A percentile compares a stretch with the other conserved stretches of the same genome.
phyloP scores from a whole-genome alignment of 2,888 invertebrate species.

The Neelides folsomi region DNA sequence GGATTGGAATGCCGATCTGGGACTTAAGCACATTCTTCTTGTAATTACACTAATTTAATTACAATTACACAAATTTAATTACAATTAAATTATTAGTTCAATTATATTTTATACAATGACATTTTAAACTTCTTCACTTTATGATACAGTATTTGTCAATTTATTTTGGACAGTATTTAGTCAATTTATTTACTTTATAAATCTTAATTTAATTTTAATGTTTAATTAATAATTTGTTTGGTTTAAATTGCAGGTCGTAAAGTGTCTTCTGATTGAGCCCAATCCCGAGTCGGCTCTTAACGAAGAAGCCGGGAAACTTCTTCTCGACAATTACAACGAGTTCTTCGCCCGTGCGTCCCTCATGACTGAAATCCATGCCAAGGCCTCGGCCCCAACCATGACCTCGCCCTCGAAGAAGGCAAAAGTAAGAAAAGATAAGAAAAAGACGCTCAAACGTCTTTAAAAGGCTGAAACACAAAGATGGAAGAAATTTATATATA shows the following conservation, averaged over 20 bases:
- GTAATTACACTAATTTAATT: too few relatives aligned
- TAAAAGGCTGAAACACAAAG: conserved; percentile 44
- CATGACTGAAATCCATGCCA: conserved; percentile 82
- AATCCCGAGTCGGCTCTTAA: conserved; percentile 95
- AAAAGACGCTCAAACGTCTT: conserved; percentile 71
- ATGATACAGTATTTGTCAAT: too few relatives aligned
- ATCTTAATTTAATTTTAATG: too few relatives aligned
- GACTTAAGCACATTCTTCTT: conserved; percentile 83
- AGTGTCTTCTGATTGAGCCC: conserved; percentile 90
- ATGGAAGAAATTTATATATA: too few relatives aligned
- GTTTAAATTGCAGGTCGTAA: conserved; percentile 55
- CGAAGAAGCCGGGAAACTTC: conserved; percentile 87
- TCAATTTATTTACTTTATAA: too few relatives aligned
- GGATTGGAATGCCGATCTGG: conserved; percentile 92
- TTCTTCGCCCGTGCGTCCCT: conserved; percentile 77
- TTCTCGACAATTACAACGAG: conserved; percentile 83
- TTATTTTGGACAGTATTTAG: too few relatives aligned
- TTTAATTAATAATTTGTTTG: neutral
- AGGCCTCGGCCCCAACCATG: conserved; percentile 21
- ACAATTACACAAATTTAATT: too few relatives aligned
- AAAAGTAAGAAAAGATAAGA: conserved; percentile 48
- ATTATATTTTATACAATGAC: conserved; percentile 12
- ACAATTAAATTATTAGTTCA: neutral
- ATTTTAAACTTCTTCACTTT: too few relatives aligned
- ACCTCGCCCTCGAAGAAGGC: conserved; percentile 1